Evolutionary conservation across 2,113 vertebrate species (phyloP), one percentile per base, ranked within the genome.

Genomic region (Cavia aperea): DNA sequence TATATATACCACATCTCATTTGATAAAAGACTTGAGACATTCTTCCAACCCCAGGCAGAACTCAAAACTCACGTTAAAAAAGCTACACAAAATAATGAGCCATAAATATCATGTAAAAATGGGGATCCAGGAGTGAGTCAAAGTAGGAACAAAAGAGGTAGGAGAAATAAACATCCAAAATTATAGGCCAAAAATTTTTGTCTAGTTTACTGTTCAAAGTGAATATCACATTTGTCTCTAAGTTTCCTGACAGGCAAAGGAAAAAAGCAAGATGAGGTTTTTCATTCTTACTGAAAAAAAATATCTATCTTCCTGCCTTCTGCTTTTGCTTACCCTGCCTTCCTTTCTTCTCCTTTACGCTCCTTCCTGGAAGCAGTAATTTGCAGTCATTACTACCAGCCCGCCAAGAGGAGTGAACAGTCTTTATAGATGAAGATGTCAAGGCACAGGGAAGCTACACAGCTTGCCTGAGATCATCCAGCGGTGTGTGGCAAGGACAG

Each of bases 101-200:
- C 62, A 68, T 88, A 90, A 94, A 93, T 70, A 75, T n/a, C 62
- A 89, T 65, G 90, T 89, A 1, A 90, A 93, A 95, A 91, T 49
- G 66, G 93, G 39, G 66, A 49, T 46, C 2, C 9, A 54, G 88
- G 56, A 86, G 65, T 88, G 90, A 77, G 88, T 46, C 78, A 90
- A 95, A 58, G 46, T 36, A 46, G 62, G 73, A 91, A 94, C 46
- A 66, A 95, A 88, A 89, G 49, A 93, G 70, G 39, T 43, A 39
- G 66, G 73, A 90, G 73, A 95, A 90, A 93, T 81, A 96, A 94
- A 94, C 73, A 90, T 86, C 90, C 49, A 58, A 65, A 83, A 93
- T 85, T 78, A 70, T 66, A 51, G 66, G 18, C 63, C 60, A 62
- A 75, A 85, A 92, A 66, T 90, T 91, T 93, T 56, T 58, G 26